Base-by-base conservation (phyloP, 2,888 invertebrate species). In the Papilio elwesi region DNA sequence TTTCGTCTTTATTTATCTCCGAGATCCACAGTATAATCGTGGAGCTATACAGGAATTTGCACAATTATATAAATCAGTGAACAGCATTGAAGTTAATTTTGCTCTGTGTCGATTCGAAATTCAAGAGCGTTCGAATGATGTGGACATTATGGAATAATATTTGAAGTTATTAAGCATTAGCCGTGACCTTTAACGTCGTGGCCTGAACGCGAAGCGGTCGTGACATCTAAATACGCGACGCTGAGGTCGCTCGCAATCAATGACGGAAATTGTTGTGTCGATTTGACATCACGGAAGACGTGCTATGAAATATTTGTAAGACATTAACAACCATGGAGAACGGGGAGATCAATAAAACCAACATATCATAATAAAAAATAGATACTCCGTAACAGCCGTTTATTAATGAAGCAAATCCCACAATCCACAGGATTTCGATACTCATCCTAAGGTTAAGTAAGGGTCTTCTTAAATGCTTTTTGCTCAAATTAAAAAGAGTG, bases 121-220 rank as follows among this genome's bases (percentile, higher is more conserved):
- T 70, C 59, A 48, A 68, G 72, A 71, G 59, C 69, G 77, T 26
- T 26, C 26, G 72, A 80, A 82, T 80, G 81, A 82, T 81, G 81
- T 85, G 85, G 86, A 84, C 85, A 84, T 15, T 62, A 80, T 77
- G 82, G 79, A 77, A 80, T 81, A 80, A 80, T 82, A 79, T 80
- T 82, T 80, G 85, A 82, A 84, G 84, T 81, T 83, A 84, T 85
- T 83, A 85, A 80, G 76, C 77, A 77, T 78, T 80, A 87, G 76
- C 92, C 92, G 77, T 92, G 92, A 92, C 90, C 92, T 92, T 92
- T 92, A 78, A 74, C 72, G 80, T 75, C 91, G 91, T 91, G 92
- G 89, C 86, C 84, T 76, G 79, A 84, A 77, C 81, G 83, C 83
- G 85, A 83, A 84, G 84, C 82, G 83, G 80, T 91, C 92, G 92